Conservation (phyloP, 2,113 vertebrate species). For the Myanophis thanlyinensis region DNA sequence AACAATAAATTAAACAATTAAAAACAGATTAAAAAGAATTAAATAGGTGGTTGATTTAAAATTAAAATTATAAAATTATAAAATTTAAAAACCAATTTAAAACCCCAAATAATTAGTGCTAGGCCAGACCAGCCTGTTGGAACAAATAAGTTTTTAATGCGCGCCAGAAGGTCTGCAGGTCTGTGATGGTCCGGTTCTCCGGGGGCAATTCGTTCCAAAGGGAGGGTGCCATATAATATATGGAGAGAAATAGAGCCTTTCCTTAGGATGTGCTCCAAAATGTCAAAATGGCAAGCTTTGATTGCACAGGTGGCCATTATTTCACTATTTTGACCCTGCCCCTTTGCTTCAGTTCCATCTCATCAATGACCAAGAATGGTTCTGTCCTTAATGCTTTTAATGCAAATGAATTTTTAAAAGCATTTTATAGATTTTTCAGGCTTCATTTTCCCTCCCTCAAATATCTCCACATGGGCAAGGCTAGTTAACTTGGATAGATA, state of each 20-base stretch:
- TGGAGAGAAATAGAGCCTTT: not conserved
- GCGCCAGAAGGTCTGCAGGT: too few species aligned
- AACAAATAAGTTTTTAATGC: too few species aligned
- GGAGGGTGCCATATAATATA: too few species aligned
- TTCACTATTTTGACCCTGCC: not conserved
- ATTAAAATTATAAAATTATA: too few species aligned
- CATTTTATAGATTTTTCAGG: not conserved
- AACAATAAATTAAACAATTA: too few species aligned
- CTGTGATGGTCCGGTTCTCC: too few species aligned
- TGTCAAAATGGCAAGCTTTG: not conserved
- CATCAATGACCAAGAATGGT: not conserved
- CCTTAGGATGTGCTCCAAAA: not conserved
- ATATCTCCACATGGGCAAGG: not conserved
- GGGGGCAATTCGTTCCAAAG: too few species aligned
- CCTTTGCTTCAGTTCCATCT: not conserved
- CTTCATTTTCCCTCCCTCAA: not conserved
- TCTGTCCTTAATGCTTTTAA: not conserved
- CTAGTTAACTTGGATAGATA: not conserved
- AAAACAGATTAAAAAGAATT: too few species aligned
- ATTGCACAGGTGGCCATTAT: not conserved
- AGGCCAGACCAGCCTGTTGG: too few species aligned
- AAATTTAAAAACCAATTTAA: too few species aligned
- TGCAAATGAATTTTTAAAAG: not conserved
- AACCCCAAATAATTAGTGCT: too few species aligned
- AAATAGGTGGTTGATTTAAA: too few species aligned